Conservation (phyloP, 2,888 invertebrate species). For the Leucozona laternaria region DNA sequence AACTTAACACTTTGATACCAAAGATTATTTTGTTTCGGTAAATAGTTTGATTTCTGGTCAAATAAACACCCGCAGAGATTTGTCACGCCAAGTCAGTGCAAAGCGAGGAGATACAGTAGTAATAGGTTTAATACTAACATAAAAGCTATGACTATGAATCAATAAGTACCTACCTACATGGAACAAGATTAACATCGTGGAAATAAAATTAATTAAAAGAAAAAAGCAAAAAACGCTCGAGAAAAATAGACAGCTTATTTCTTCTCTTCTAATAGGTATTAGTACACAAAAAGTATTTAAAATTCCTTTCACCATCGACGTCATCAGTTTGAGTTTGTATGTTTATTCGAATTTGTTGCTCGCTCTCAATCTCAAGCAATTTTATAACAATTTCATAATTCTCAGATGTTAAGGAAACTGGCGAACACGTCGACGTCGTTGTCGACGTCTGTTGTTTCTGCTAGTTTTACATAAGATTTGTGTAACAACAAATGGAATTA, state of each 20-base stretch:
- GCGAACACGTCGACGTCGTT: not conserved
- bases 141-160: not conserved
- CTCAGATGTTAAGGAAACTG: slow-evolving; percentile 12
- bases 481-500: not conserved
- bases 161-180: not conserved
- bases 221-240: not conserved
- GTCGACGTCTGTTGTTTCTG: slow-evolving; percentile 3
- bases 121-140: no score
- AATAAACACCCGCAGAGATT: no score
- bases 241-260: not conserved
- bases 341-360: not conserved
- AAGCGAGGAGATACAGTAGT: no score
- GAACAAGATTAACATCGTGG: not conserved
- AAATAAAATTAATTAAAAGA: not conserved
- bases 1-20: no score
- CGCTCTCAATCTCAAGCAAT: not conserved
- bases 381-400: slow-evolving; percentile 17
- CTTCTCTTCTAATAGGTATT: not conserved
- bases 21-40: no score
- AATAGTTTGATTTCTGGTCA: no score
- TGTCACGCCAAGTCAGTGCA: no score
- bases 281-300: slow-evolving; percentile 13
- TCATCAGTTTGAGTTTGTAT: slow-evolving; percentile 5
- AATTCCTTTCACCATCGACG: slow-evolving; percentile 27
- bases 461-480: slow-evolving; percentile 8